Base-by-base conservation (phyloP, 2,888 invertebrate species). In the Leptinotarsa peninsularis region DNA sequence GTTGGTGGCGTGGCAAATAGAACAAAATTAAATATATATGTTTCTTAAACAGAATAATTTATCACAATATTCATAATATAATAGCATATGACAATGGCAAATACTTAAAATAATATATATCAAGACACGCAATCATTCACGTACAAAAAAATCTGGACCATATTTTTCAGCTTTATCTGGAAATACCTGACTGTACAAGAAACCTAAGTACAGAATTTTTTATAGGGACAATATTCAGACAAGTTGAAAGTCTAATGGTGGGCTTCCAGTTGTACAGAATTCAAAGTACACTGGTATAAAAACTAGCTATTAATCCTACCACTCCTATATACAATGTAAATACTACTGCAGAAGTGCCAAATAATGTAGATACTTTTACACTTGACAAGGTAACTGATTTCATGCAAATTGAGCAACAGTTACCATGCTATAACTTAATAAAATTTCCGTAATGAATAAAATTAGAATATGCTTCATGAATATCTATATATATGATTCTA, bases 61-160 rank as follows among this genome's bases (percentile, higher is more conserved):
- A 78, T 78, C 78, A 78, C 78, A 78, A 72, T 78, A 74, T 74
- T 72, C 15, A 72, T 23, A 58, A 52, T 66, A 76, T 63, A 73
- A 58, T 68, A 68, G 67, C 71, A 67, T 58, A 73, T 27, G 66
- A 69, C 52, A 71, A 72, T 54, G 58, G 68, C 67, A 27, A 67
- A 68, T 67, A 63, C 33, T 73, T 67, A 71, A 23, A n/a, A 27
- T 50, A 15, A 49, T 73, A 54, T 66, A 66, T 71, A 68, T 67
- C 50, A 67, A 23, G 63, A 60, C 63, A 63, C 43, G 43, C 63
- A 66, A 27, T 52, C 52, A 50, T 54, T 74, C 74, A 52, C 58
- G 50, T 50, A 49, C n/a, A 49, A n/a, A 18, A 58, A 66, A 63
- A 50, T 74, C 49, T 70, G 67, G 60, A 60, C 52, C 52, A 49